Evolutionary conservation across 2,113 vertebrate genomes (phyloP), one percentile per base, ranked within the genome.

Genomic region (Panthera uncia): DNA sequence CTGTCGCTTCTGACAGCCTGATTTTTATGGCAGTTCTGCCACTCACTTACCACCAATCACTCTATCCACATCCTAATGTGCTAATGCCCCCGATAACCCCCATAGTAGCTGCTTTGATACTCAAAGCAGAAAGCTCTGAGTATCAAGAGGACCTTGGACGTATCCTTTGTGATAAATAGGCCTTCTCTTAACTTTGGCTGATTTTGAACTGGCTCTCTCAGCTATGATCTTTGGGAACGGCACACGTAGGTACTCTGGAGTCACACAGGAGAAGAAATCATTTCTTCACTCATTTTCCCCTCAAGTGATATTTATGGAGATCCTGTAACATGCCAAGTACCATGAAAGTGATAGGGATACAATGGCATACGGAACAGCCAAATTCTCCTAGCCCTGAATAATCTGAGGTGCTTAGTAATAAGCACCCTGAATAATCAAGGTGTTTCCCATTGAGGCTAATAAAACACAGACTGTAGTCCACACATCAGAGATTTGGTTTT

Each of bases 181-280:
- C 4, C 38, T 92, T 93, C 66, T 90, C 38, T 97, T 66, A 94
- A 81, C n/a, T 91, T 87, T n/a, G 45, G 55, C n/a, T 76, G 19
- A 57, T 66, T 83, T 65, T 81, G 81, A 97, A 71, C 76, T 78
- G 92, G 55, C 65, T 81, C 41, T 80, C 76, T n/a, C 69, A 21
- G 33, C 61, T 48, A 2, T 74, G 87, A 13, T 84, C 45, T 55
- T 29, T 66, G 41, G 63, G 55, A 69, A 65, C 12, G 36, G n/a
- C 65, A 91, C 14, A 81, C 13, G 19, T 15, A 57, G 61, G 29
- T 52, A 87, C 33, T 80, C 41, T 45, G 50, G 48, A 89, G 19
- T 61, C 68, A 66, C 18, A 87, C 0, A 38, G 33, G 38, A 89
- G 38, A 74, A 71, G 19, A 79, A 89, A 93, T 27, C 13, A 91